These are phyloP conservation scores for Apamea crenata DNA, from an alignment of 2,888 invertebrate genomes.

Conservation along the genomic window DNA sequence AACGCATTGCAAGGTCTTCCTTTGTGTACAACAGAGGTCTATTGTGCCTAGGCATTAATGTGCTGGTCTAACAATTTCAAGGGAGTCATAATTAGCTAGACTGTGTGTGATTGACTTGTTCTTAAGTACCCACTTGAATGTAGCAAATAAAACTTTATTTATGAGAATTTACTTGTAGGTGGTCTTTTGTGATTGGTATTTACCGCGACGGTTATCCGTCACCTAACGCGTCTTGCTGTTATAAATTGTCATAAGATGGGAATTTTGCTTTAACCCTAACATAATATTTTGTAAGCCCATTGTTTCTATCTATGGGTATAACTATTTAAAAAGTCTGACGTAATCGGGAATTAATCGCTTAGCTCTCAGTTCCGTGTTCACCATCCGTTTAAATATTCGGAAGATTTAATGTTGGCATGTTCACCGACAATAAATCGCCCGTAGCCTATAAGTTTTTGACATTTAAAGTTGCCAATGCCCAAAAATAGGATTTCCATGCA, in stretches of 20 bases:
- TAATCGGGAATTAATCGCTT: neutral
- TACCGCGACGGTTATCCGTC: neutral
- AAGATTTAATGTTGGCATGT: neutral
- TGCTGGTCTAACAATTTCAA: conserved; percentile 71
- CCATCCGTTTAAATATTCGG: neutral
- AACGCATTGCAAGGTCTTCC: conserved; percentile 83
- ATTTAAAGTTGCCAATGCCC: neutral
- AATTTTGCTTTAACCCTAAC: neutral
- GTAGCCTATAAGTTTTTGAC: neutral
- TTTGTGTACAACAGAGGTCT: conserved; percentile 75
- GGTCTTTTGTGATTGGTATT: neutral
- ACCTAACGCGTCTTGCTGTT: neutral
- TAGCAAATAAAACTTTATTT: neutral
- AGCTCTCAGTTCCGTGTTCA: neutral
- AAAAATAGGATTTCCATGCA: conserved; percentile 8
- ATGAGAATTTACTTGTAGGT: neutral
- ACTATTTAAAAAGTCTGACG: neutral
- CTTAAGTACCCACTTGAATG: conserved; percentile 23
- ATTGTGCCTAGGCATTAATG: conserved; percentile 74
- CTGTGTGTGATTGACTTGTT: conserved; percentile 44
- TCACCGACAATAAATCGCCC: neutral
- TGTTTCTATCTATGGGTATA: neutral
- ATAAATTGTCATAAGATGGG: neutral
- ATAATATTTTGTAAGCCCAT: neutral
- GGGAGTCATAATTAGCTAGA: conserved; percentile 73